phyloP scores from a whole-genome alignment of 2,113 vertebrate genomes.

The Oncorhynchus tshawytscha region DNA sequence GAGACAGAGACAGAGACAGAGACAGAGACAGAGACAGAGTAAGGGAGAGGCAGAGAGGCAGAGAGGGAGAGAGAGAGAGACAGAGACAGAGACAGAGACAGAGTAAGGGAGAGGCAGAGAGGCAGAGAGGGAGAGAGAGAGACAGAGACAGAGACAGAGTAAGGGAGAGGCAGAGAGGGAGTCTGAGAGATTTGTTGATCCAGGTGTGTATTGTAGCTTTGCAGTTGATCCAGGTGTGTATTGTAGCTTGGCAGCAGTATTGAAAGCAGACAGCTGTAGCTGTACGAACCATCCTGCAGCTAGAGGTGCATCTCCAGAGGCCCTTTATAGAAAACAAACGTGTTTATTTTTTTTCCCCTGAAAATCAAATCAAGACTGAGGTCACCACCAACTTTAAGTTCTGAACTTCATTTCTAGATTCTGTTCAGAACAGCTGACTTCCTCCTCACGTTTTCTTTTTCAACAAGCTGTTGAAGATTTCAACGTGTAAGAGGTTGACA shows the following conservation, averaged over 20 bases:
- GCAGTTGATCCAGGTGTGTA: too few species aligned
- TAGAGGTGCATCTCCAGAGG: constrained; percentile 31
- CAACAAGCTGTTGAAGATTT: constrained; percentile 9
- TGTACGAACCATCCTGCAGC: constrained; percentile 56
- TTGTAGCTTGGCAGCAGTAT: constrained; percentile 19
- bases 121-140: too few species aligned
- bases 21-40: too few species aligned
- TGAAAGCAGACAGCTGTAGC: constrained; percentile 59
- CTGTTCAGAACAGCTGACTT: constrained; percentile 4
- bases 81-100: too few species aligned
- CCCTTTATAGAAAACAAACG: constrained; percentile 45
- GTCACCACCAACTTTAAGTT: constrained; percentile 18
- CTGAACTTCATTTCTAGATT: constrained; percentile 23
- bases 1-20: too few species aligned
- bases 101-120: too few species aligned
- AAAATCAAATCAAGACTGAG: constrained; percentile 43
- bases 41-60: too few species aligned
- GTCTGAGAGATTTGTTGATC: constrained; percentile 58
- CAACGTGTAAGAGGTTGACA: not conserved
- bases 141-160: too few species aligned
- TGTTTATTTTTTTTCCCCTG: constrained; percentile 60
- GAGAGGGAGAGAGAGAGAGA: too few species aligned
- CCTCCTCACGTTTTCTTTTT: constrained; percentile 23
- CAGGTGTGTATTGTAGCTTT: constrained; percentile 69
- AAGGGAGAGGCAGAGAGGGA: too few species aligned